These are phyloP conservation scores for Hirundo rustica DNA, from an alignment of 2,797 vertebrate species.

Conservation along the genomic window DNA sequence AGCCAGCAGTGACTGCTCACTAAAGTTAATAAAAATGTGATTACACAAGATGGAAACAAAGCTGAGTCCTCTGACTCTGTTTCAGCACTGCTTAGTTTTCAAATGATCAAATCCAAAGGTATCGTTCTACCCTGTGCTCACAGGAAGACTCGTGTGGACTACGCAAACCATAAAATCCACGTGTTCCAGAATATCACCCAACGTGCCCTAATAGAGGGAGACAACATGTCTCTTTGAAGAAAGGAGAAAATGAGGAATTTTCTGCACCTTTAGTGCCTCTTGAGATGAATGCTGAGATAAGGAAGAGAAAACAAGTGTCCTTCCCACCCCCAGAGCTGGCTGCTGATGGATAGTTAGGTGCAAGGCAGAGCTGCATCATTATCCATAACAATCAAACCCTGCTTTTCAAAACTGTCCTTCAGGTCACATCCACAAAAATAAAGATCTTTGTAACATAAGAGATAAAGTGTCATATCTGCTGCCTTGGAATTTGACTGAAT, in stretches of 20 bases:
- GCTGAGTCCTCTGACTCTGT: not conserved
- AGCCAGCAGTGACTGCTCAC: not conserved
- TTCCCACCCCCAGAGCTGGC: not conserved
- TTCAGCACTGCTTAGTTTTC: slow-evolving; percentile 25
- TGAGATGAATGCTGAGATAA: not conserved
- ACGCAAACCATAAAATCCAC: slow-evolving; percentile 5
- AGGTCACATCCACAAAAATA: not conserved
- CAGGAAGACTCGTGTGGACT: not conserved
- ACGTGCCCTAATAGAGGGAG: not conserved
- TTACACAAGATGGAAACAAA: slow-evolving; percentile 1
- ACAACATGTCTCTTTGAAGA: not conserved
- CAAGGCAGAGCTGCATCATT: not conserved
- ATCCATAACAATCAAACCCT: not conserved
- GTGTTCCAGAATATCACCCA: not conserved
- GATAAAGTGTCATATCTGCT: rapidly evolving
- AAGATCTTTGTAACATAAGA: not conserved
- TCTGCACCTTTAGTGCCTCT: not conserved
- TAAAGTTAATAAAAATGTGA: not conserved
- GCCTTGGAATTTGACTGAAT: not conserved
- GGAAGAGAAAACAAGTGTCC: not conserved
- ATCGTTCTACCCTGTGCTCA: not conserved
- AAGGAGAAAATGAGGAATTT: not conserved
- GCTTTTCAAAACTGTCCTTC: not conserved
- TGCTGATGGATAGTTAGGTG: not conserved
- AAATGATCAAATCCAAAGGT: slow-evolving; percentile 19